Base-by-base conservation (phyloP, 2,113 vertebrate genomes). In the Labeo catla region DNA sequence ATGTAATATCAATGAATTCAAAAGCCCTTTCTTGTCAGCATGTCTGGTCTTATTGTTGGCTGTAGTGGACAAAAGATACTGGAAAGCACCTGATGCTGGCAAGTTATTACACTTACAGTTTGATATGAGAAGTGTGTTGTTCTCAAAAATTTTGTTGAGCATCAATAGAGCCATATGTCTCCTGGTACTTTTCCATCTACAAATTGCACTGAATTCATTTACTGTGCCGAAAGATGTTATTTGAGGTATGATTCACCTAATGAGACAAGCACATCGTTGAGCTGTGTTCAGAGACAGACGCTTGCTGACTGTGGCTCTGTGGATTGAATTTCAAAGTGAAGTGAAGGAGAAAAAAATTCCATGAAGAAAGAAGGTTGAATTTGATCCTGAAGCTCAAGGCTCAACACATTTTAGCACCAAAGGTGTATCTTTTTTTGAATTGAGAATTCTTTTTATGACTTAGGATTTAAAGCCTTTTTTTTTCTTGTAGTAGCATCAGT, bases 261-360 rank as follows among this genome's bases (percentile, higher is more conserved):
- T 81, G 45, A 81, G 80, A 50, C 47, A 36, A 68, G 45, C 63
- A 36, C 23, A 9, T 70, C 45, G 4, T 3, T 19, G 39, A 81
- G 78, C 4, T 21, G 23, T 50, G 63, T 68, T 70, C 80, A 52
- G 23, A 81, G 57, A 68, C 36, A 47, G 6, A 65, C 39, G 12
- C 45, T 50, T 21, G 13, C 8, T 70, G 80, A 68, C 59, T 76
- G 74, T 47, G 52, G 59, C 43, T 70, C 36, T 68, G 47, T 85
- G 76, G 76, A 43, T 78, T 78, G 84, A 68, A 76, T 68, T 79
- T 50, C 63, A 78, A 54, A 86, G 76, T 12, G n/a, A 85, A 45
- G 28, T 49, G 59, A 49, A 78, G 23, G 50, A 43, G 50, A 50
- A 47, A 63, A 59, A 54, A 66, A 36, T n/a, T 78, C 54, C 23